Evolutionary conservation across 2,797 vertebrate genomes (phyloP).

Genomic region (Apogon hyalosoma): DNA sequence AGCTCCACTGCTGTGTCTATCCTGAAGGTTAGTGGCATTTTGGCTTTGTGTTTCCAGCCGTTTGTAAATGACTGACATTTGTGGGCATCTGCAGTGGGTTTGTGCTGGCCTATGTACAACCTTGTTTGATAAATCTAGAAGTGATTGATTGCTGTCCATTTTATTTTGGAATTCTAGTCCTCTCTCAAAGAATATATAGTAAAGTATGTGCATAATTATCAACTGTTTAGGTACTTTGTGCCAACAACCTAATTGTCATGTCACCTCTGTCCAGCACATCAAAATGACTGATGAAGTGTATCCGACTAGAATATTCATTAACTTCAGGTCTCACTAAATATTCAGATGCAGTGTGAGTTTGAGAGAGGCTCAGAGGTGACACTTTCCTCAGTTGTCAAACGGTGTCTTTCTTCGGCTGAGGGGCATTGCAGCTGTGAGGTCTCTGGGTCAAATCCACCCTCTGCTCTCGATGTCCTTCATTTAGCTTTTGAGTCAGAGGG

Average conservation of each 20-base stretch:
- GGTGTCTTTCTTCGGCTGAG: conserved; percentile 16
- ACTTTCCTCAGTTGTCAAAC: conserved; percentile 1
- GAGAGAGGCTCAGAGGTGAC: conserved; percentile 12
- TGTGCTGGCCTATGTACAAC: background rate
- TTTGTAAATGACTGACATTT: conserved; percentile 30
- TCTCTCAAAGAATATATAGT: background rate
- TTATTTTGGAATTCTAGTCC: conserved; percentile 25
- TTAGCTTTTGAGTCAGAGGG: background rate
- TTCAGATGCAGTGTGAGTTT: conserved; percentile 32
- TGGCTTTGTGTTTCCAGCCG: conserved; percentile 23
- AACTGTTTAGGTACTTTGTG: conserved; percentile 19
- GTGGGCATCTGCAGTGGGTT: background rate
- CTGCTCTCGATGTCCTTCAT: conserved; percentile 11
- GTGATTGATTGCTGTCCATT: conserved; percentile 24
- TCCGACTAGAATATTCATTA: conserved; percentile 51
- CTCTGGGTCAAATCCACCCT: conserved; percentile 28
- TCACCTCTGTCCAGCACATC: conserved; percentile 23
- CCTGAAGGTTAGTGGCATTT: conserved; percentile 39
- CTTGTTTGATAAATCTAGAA: conserved; percentile 5
- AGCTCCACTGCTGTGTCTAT: conserved; percentile 8
- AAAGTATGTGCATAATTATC: conserved; percentile 9
- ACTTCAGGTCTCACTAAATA: conserved; percentile 35
- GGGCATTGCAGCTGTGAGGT: conserved; percentile 20
- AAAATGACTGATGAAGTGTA: conserved; percentile 48
- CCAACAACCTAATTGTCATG: conserved; percentile 39